Conservation (phyloP, 2,888 invertebrate species). For the Leptinotarsa peninsularis region DNA sequence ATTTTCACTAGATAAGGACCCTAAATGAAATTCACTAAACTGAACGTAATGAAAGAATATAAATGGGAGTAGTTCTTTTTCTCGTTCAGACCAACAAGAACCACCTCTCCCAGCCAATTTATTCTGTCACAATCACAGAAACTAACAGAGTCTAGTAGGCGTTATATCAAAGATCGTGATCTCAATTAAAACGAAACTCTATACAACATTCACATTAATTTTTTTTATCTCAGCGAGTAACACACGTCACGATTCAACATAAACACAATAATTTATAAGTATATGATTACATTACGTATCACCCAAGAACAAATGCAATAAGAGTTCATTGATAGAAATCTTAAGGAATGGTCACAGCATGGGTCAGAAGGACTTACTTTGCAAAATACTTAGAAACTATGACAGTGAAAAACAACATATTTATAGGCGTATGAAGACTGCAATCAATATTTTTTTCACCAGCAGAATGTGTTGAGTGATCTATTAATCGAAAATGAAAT, state of each 20-base stretch:
- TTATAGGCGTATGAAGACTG: too few relatives aligned
- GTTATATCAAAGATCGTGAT: constrained; percentile 18
- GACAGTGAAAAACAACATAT: too few relatives aligned
- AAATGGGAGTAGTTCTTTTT: neutral
- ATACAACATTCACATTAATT: constrained; percentile 15
- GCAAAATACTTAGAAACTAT: too few relatives aligned
- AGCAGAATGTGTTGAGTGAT: too few relatives aligned
- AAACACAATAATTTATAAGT: constrained; percentile 18
- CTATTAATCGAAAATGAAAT: too few relatives aligned
- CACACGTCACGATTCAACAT: constrained; percentile 16
- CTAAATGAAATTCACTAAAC: too few relatives aligned
- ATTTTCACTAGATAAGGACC: too few relatives aligned
- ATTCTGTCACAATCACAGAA: constrained; percentile 12
- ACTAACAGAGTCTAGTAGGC: constrained; percentile 11
- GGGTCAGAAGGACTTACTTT: neutral
- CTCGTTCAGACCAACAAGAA: neutral
- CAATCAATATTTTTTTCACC: too few relatives aligned
- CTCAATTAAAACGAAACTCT: constrained; percentile 13
- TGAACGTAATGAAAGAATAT: too few relatives aligned
- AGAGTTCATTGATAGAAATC: neutral
- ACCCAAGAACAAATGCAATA: neutral
- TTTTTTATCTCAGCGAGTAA: constrained; percentile 11
- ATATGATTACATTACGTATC: constrained; percentile 5
- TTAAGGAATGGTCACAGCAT: neutral
- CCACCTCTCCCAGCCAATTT: neutral